Base-by-base conservation (phyloP, 2,888 invertebrate species). In the Orthosia gothica region DNA sequence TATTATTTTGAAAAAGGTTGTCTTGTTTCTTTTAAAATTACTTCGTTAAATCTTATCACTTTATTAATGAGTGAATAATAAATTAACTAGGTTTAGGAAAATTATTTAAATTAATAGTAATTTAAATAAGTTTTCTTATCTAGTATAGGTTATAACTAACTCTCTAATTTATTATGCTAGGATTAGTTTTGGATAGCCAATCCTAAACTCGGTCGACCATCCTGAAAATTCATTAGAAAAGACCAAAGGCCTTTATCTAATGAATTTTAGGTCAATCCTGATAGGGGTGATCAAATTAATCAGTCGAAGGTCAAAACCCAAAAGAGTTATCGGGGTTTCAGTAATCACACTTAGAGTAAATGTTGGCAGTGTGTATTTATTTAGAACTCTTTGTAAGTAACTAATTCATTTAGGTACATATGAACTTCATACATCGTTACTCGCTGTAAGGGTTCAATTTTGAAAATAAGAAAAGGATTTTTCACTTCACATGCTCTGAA, bases 351-450 rank as follows among this genome's bases (percentile, higher is more conserved):
- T 47, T 12, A 18, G 23, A 32, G 55, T 52, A 50, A 61, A 52
- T 66, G 50, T 77, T 77, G 20, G 32, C 7, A 20, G 23, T 32
- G 54, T 58, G 23, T 55, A 18, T 64, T 65, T 61, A 13, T 78
- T 50, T 72, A 23, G 49, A 73, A 45, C 49, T 74, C 26, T 79
- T 72, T 61, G 58, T 79, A 59, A 49, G 26, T 12, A 1, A 12
- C 13, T 5, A 55, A 50, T 65, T 55, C 23, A 45, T n/a, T 20
- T 20, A 52, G n/a, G 54, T 23, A 61, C 18, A n/a, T 15, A 13
- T 59, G 13, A 59, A 71, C 16, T 47, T 71, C 7, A 45, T 20
- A 18, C 23, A 40, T 76, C 32, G 18, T 40, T 52, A 23, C 3
- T 16, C 13, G 1, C 2, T 11, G 5, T 40, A n/a, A 23, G 15